These are phyloP conservation scores for Podarcis siculus DNA, from an alignment of 2,797 vertebrate species.

Conservation along the genomic window DNA sequence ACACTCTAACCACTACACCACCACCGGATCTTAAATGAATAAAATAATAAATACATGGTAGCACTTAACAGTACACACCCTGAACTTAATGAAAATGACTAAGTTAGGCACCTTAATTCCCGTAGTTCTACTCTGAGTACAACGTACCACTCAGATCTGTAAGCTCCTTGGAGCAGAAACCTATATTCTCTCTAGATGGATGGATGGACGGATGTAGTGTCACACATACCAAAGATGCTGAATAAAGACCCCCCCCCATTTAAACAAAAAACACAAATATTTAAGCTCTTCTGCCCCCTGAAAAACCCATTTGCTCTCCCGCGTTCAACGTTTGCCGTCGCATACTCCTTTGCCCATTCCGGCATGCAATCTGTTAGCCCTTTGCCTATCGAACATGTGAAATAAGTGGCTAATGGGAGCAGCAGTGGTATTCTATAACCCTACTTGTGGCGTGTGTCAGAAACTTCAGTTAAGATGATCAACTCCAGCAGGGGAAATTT, in stretches of 20 bases:
- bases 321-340: not conserved
- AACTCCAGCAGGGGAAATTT: not conserved
- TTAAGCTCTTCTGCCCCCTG: not conserved
- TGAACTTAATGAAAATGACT: too few species aligned
- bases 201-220: not conserved
- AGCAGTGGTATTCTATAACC: not conserved
- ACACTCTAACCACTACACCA: too few species aligned
- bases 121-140: too few species aligned
- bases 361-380: not conserved
- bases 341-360: not conserved
- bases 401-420: not conserved
- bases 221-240: not conserved
- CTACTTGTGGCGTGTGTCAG: not conserved
- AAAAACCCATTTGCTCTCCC: not conserved
- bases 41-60: too few species aligned
- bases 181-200: not conserved
- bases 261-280: not conserved
- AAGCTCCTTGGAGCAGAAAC: not conserved
- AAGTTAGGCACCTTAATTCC: too few species aligned
- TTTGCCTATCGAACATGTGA: not conserved
- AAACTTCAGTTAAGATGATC: not conserved
- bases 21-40: too few species aligned
- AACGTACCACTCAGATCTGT: not conserved
- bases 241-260: not conserved
- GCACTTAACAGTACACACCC: too few species aligned